Evolutionary conservation across 2,888 invertebrate species (phyloP).

Genomic region (Thereva nobilitata): DNA sequence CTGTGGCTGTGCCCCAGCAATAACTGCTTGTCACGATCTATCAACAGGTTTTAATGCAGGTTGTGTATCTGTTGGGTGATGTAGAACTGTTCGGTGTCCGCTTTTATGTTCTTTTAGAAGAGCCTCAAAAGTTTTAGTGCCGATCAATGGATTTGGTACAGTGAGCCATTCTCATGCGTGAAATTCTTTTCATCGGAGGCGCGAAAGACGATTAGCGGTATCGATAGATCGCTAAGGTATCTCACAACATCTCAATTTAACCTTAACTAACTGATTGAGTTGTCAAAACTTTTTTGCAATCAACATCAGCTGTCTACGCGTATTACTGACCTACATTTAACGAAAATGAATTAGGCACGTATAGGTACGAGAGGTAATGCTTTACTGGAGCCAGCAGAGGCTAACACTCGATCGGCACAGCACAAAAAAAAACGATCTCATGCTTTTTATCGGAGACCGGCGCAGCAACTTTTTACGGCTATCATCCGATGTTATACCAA

Average conservation of each 20-base stretch:
- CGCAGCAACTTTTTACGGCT: too few species aligned
- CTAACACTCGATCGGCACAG: too few species aligned
- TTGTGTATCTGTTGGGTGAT: neutral
- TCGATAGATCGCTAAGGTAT: conserved; percentile 22
- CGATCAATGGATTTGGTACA: conserved; percentile 6
- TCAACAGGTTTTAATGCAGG: conserved; percentile 18
- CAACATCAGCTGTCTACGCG: too few species aligned
- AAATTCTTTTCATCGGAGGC: conserved; percentile 24
- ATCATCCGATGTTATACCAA: too few species aligned
- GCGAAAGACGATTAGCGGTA: conserved; percentile 32
- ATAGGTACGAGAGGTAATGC: too few species aligned
- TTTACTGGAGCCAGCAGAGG: too few species aligned
- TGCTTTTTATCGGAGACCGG: too few species aligned
- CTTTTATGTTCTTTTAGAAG: neutral
- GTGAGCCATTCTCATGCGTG: conserved; percentile 13
- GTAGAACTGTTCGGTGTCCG: conserved; percentile 14
- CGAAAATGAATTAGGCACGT: too few species aligned
- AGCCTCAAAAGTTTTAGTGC: conserved; percentile 10
- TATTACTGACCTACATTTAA: too few species aligned
- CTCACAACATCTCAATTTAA: conserved; percentile 31
- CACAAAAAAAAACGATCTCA: too few species aligned
- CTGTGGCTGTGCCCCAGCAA: conserved; percentile 1
- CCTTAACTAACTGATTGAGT: conserved; percentile 27
- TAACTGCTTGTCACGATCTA: conserved; percentile 29
- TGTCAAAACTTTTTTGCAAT: conserved; percentile 20